These are phyloP conservation scores for Nysson spinosus DNA, from an alignment of 2,888 invertebrate genomes.

Conservation along the genomic window DNA sequence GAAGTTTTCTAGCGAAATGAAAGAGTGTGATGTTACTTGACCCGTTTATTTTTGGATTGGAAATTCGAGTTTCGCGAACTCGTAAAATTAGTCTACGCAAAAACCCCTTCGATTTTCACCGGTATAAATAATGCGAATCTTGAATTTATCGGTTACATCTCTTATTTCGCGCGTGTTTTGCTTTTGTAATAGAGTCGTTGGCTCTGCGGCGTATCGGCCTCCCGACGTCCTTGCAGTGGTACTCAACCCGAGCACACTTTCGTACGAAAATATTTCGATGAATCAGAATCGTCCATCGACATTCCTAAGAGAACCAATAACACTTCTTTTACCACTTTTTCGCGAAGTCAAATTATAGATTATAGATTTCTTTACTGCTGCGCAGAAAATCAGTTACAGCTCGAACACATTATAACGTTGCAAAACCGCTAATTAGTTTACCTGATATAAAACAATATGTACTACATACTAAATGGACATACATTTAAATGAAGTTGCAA, in stretches of 20 bases:
- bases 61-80: constrained; percentile 1
- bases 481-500: too few relatives aligned
- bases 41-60: background rate
- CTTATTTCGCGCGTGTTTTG: constrained; percentile 20
- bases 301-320: too few relatives aligned
- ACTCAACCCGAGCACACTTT: constrained; percentile 21
- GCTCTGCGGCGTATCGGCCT: constrained; percentile 41
- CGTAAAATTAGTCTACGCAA: background rate
- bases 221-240: constrained; percentile 50
- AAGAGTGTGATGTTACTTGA: constrained; percentile 9
- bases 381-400: too few relatives aligned
- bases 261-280: too few relatives aligned
- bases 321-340: too few relatives aligned
- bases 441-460: too few relatives aligned
- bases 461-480: too few relatives aligned
- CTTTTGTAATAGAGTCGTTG: constrained; percentile 43
- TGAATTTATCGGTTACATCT: constrained; percentile 3
- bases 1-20: constrained; percentile 9
- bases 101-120: constrained; percentile 7
- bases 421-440: too few relatives aligned
- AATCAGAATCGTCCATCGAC: too few relatives aligned
- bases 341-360: background rate
- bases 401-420: too few relatives aligned
- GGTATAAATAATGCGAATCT: constrained; percentile 3
- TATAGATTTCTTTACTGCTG: too few relatives aligned